Evolutionary conservation across 2,797 vertebrate species (phyloP).

Genomic region (Aselliscus stoliczkanus): DNA sequence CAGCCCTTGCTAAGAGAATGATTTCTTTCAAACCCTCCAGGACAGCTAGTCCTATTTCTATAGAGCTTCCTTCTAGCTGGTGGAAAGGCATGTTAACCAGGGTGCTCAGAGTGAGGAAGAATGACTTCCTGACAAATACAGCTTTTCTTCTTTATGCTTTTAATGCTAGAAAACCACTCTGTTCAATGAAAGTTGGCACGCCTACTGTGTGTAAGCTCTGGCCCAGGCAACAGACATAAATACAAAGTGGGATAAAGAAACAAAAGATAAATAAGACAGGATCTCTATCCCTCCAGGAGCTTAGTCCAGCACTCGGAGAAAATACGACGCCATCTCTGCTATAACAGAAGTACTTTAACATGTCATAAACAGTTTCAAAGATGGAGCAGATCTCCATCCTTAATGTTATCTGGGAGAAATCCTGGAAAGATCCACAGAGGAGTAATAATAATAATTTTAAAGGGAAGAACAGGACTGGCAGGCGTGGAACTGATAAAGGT

Average conservation of each 20-base stretch:
- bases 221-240: not conserved
- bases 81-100: not conserved
- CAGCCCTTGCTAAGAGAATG: not conserved
- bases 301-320: not conserved
- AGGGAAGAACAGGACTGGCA: not conserved
- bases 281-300: not conserved
- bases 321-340: not conserved
- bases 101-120: slow-evolving; percentile 11
- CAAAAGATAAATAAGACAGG: not conserved
- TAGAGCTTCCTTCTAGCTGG: not conserved
- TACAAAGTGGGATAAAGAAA: not conserved
- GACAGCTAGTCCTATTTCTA: not conserved
- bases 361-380: not conserved
- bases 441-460: not conserved
- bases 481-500: not conserved
- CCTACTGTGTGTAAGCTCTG: not conserved
- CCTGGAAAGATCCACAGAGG: not conserved
- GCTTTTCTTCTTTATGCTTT: slow-evolving; percentile 23
- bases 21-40: not conserved
- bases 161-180: not conserved
- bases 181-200: not conserved
- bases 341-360: not conserved
- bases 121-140: slow-evolving; percentile 2
- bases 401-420: not conserved
- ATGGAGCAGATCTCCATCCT: not conserved